A percentile compares a stretch with the other conserved stretches of the same genome.
These are phyloP conservation scores for Thalpophila matura DNA, from an alignment of 2,888 invertebrate genomes.

Conservation along the genomic window DNA sequence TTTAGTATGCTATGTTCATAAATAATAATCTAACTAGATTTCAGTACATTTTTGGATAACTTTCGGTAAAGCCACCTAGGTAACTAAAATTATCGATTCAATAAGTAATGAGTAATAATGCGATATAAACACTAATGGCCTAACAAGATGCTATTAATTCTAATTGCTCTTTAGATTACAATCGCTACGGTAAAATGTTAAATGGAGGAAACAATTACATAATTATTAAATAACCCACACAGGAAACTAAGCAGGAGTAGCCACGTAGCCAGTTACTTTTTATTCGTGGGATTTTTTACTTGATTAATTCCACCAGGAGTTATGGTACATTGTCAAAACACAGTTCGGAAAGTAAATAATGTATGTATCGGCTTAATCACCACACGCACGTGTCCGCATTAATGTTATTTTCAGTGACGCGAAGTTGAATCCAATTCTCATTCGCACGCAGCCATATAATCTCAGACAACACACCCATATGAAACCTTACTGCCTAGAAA, in stretches of 20 bases:
- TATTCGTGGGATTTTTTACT: slow-evolving; percentile 43
- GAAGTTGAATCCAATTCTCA: slow-evolving; percentile 81
- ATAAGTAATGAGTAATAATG: slow-evolving; percentile 25
- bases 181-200: slow-evolving; percentile 64
- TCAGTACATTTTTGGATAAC: neutral
- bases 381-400: slow-evolving; percentile 78
- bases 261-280: slow-evolving; percentile 37
- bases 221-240: slow-evolving; percentile 68
- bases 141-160: slow-evolving; percentile 62
- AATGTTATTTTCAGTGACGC: slow-evolving; percentile 85
- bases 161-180: slow-evolving; percentile 62
- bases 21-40: neutral
- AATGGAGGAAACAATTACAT: slow-evolving; percentile 68
- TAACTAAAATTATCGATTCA: slow-evolving; percentile 32
- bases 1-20: neutral
- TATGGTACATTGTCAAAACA: slow-evolving; percentile 46
- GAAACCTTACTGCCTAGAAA: slow-evolving; percentile 80
- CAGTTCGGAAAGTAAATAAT: slow-evolving; percentile 65
- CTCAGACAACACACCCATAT: slow-evolving; percentile 70
- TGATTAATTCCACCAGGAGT: slow-evolving; percentile 36
- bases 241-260: slow-evolving; percentile 52
- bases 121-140: slow-evolving; percentile 39
- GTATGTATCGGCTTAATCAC: slow-evolving; percentile 73
- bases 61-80: neutral
- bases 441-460: slow-evolving; percentile 85